Percentiles rank a stretch among this genome's conserved stretches.
These are phyloP conservation scores for Agrochola litura DNA, from an alignment of 2,888 invertebrate species.

Conservation along the genomic window DNA sequence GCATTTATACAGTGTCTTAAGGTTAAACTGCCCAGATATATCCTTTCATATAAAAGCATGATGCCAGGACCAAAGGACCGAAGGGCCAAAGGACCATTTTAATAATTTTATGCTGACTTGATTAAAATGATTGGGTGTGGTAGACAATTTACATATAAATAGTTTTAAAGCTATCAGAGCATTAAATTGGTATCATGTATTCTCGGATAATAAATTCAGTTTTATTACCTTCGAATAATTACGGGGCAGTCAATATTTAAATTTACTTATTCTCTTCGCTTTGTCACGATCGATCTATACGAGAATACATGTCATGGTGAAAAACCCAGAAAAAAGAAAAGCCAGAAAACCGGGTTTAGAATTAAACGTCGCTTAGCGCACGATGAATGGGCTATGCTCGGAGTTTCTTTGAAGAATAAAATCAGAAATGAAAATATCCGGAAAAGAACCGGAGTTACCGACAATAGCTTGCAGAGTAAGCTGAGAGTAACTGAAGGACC, in stretches of 20 bases:
- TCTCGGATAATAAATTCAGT: conserved; percentile 24
- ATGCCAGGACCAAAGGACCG: background rate
- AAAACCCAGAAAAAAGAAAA: background rate
- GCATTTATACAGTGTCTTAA: background rate
- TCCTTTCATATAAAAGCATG: background rate
- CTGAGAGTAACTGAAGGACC: too few relatives aligned
- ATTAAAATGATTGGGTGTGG: conserved; percentile 40
- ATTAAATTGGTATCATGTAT: conserved; percentile 49
- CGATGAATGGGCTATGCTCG: too few relatives aligned
- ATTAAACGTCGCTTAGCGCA: too few relatives aligned
- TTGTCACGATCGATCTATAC: background rate
- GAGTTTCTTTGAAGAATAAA: too few relatives aligned
- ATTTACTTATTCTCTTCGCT: background rate
- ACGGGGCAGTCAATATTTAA: background rate
- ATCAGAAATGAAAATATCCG: too few relatives aligned
- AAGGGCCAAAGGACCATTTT: conserved; percentile 17
- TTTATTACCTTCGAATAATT: conserved; percentile 23
- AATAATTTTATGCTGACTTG: conserved; percentile 29
- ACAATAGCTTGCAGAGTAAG: too few relatives aligned
- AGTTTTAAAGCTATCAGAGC: conserved; percentile 40
- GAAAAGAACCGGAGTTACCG: too few relatives aligned
- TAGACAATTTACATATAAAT: conserved; percentile 53
- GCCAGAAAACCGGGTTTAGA: background rate
- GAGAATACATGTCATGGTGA: background rate
- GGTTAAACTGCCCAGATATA: background rate